Evolutionary conservation across 2,797 vertebrate genomes (phyloP).

Genomic region (Gambelia wislizenii): DNA sequence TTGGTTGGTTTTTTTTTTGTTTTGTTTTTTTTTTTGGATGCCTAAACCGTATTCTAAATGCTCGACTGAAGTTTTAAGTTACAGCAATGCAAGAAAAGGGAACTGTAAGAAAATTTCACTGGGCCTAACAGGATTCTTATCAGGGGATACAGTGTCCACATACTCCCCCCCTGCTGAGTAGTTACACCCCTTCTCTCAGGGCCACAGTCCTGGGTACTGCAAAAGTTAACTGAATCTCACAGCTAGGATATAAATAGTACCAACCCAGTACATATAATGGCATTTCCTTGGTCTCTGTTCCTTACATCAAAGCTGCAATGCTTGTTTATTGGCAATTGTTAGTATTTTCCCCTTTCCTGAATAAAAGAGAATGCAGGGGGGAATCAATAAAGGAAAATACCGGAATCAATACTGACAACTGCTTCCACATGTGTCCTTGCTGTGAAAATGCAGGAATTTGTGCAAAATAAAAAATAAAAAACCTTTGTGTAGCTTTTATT

Average conservation of each 20-base stretch:
- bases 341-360: slow-evolving; percentile 8
- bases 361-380: neutral
- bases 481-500: slow-evolving; percentile 22
- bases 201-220: neutral
- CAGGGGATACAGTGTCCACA: no score
- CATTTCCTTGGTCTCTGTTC: slow-evolving; percentile 39
- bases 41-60: no score
- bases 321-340: slow-evolving; percentile 17
- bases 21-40: no score
- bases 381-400: slow-evolving; percentile 61
- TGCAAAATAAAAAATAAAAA: neutral
- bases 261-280: neutral
- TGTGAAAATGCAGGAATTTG: slow-evolving; percentile 10
- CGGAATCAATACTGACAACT: no score
- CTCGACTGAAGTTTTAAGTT: no score
- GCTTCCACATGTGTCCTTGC: slow-evolving; percentile 28
- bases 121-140: no score
- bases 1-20: no score
- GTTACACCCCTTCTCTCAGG: neutral
- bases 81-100: no score
- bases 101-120: no score
- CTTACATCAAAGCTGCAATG: slow-evolving; percentile 47
- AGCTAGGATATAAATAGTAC: neutral
- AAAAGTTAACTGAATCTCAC: neutral
- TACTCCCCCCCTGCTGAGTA: no score